Evolutionary conservation across 2,888 invertebrate species (phyloP), one percentile per base, ranked within the genome.

Genomic region (Hydrotaea diabolus): DNA sequence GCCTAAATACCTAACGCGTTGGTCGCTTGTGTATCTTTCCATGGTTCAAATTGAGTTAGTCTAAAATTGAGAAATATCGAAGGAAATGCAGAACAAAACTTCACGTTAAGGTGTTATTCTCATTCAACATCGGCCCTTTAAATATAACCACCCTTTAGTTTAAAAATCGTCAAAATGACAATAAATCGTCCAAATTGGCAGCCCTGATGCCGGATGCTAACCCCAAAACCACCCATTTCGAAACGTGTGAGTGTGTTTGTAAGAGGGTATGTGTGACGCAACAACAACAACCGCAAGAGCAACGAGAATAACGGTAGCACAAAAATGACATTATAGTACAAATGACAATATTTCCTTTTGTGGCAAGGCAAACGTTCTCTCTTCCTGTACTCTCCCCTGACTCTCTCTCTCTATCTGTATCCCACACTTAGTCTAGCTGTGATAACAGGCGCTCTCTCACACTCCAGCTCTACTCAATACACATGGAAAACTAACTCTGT

Each of bases 301-400:
- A 39, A 39, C 39, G 39, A 49, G 26, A 62, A n/a, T 19, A 62
- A 36, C 26, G 23, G 59, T 59, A 21, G 55, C 55, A 62, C 31
- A 31, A 31, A 36, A 62, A 2, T 26, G 26, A 62, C 26, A 31
- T 62, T 62, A 62, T 26, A 62, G n/a, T 43, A 39, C 39, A 66
- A 39, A 66, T 43, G 39, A 39, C 66, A 66, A 66, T 43, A 39
- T 66, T 39, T 17, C 39, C 46, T 23, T 69, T 46, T 69, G 43
- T 46, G 69, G 46, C 46, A 43, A 46, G 39, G 46, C 21, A 23
- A 43, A 21, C 23, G 13, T 7, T 46, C n/a, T 21, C 17, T 69
- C 21, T 23, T 17, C 46, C 62, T 62, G n/a, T 1, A 31, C 62
- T 31, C 49, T n/a, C n/a, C 13, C 2, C 31, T 4, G 31, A 2